A percentile compares a stretch with the other conserved stretches of the same genome.
These are phyloP conservation scores for Pipistrellus pygmaeus DNA, from an alignment of 2,797 vertebrate species.

Conservation along the genomic window DNA sequence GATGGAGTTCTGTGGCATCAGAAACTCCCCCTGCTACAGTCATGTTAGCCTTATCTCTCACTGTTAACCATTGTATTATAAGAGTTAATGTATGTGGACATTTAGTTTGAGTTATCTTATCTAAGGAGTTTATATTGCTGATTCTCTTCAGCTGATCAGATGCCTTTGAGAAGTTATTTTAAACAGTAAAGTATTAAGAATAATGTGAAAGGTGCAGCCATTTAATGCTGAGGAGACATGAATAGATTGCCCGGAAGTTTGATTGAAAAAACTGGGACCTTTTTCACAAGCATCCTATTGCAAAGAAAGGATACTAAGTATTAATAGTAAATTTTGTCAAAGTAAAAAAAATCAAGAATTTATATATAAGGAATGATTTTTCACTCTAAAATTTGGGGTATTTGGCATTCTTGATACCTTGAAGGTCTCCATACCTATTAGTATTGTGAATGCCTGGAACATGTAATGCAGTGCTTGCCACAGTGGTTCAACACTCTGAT, in stretches of 20 bases:
- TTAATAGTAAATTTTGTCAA: neutral
- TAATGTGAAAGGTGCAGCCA: constrained; percentile 4
- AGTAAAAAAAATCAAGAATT: neutral
- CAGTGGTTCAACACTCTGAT: neutral
- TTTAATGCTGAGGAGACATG: constrained; percentile 53
- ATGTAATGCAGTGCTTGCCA: constrained; percentile 5
- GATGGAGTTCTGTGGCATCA: neutral
- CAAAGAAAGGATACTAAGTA: neutral
- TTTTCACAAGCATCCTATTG: constrained; percentile 36
- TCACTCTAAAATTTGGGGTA: neutral
- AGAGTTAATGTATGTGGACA: neutral
- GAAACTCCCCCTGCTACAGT: neutral
- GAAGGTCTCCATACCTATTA: neutral
- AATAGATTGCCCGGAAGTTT: constrained; percentile 32
- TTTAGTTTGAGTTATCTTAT: constrained; percentile 10
- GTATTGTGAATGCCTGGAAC: neutral
- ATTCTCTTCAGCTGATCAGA: constrained; percentile 41
- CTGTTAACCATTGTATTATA: neutral
- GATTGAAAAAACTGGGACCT: constrained; percentile 11
- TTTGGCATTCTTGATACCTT: constrained; percentile 17
- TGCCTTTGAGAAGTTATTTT: constrained; percentile 68
- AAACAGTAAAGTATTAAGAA: neutral
- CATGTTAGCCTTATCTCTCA: neutral
- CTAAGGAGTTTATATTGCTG: constrained; percentile 29
- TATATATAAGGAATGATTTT: constrained; percentile 32